Percentiles rank a stretch among this genome's conserved stretches.
These are phyloP conservation scores for Tylochromis polylepis DNA, from an alignment of 2,113 vertebrate species.

Conservation along the genomic window DNA sequence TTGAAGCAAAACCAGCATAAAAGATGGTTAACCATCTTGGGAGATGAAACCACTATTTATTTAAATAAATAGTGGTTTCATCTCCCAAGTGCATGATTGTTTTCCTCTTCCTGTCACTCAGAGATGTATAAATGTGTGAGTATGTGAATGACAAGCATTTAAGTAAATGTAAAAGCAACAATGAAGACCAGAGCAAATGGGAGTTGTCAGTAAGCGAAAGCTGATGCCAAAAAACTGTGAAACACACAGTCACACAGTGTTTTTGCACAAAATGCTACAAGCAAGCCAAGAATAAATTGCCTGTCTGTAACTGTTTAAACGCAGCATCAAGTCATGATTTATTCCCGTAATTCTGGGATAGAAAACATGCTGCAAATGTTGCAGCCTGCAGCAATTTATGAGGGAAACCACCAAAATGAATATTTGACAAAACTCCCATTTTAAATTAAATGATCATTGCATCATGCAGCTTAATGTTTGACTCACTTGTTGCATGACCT, in stretches of 20 bases:
- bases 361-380: conserved; percentile 69
- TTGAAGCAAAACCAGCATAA: background rate
- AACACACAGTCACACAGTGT: conserved; percentile 19
- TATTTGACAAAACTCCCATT: conserved; percentile 68
- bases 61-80: background rate
- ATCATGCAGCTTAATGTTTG: conserved; percentile 36
- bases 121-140: background rate
- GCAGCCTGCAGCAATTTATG: conserved; percentile 71
- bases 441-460: conserved; percentile 56
- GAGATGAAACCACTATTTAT: no score
- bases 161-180: conserved; percentile 31
- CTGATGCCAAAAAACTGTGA: conserved; percentile 23
- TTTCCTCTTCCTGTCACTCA: background rate
- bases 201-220: conserved; percentile 65
- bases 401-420: conserved; percentile 66
- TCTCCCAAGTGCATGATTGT: background rate
- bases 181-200: conserved; percentile 45
- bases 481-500: conserved; percentile 6
- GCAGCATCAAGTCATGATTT: conserved; percentile 70
- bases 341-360: conserved; percentile 53
- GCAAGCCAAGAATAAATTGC: conserved; percentile 73
- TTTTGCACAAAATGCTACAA: conserved; percentile 31
- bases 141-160: background rate
- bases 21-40: background rate
- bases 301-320: conserved; percentile 77